Percentiles rank a stretch among this genome's conserved stretches.
Evolutionary conservation across 2,888 invertebrate genomes (phyloP).

Genomic region (Mesodorylaimus sp.): DNA sequence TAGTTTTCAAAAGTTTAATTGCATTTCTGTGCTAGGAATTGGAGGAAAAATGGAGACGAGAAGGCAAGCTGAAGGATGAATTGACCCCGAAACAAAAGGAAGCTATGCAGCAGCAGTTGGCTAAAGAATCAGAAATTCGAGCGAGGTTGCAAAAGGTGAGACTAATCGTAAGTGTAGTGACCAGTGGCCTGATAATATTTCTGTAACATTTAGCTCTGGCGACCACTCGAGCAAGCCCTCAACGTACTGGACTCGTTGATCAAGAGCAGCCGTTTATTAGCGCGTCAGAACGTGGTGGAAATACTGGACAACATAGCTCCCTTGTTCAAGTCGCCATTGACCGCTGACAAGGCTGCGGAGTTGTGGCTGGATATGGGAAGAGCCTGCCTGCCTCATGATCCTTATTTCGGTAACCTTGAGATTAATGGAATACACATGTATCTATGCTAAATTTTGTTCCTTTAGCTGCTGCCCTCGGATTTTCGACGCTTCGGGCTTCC

Average conservation of each 20-base stretch:
- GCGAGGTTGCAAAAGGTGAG: constrained; percentile 44
- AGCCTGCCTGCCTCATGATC: neutral
- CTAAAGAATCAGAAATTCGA: constrained; percentile 60
- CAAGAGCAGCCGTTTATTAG: neutral
- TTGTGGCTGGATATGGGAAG: neutral
- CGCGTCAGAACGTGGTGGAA: neutral
- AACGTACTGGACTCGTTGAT: constrained; percentile 3
- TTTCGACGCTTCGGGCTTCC: constrained; percentile 8
- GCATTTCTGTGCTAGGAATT: constrained; percentile 41
- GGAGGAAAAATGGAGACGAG: constrained; percentile 51
- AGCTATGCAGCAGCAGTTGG: constrained; percentile 57
- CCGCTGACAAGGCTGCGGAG: neutral
- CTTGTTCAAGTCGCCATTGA: constrained; percentile 7
- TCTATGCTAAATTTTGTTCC: neutral
- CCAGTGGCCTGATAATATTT: neutral
- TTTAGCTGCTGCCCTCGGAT: constrained; percentile 3
- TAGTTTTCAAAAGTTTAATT: neutral
- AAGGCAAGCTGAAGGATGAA: constrained; percentile 39
- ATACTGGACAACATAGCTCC: neutral
- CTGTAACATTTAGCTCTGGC: constrained; percentile 1
- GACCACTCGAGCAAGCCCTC: neutral
- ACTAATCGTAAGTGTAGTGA: neutral
- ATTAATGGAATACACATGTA: no score
- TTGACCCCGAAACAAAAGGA: constrained; percentile 73
- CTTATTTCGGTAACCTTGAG: no score